Percentiles rank a stretch among this genome's conserved stretches.
Conservation (phyloP, 2,888 invertebrate genomes). For the Adelognathus sp. region DNA sequence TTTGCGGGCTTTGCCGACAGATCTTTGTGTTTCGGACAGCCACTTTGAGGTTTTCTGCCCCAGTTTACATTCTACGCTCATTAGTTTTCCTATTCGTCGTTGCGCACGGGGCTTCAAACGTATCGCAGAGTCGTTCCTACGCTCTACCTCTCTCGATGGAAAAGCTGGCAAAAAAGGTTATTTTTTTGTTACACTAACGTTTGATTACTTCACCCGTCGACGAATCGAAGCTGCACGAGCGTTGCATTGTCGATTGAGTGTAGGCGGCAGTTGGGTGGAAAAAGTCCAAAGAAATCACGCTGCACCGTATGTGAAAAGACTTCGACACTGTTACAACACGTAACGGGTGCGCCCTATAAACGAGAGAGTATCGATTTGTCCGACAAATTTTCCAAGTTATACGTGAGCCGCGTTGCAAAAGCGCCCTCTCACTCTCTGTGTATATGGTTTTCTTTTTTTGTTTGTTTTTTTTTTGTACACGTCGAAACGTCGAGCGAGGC, state of each 20-base stretch:
- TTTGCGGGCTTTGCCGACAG: too few relatives aligned
- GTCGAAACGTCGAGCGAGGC: neutral
- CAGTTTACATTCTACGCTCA: too few relatives aligned
- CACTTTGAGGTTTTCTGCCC: too few relatives aligned
- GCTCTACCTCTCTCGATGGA: neutral
- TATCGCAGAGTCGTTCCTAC: neutral
- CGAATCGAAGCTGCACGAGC: slow-evolving; percentile 4
- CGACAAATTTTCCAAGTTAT: slow-evolving; percentile 57
- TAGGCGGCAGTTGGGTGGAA: neutral
- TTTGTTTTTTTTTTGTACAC: slow-evolving; percentile 4
- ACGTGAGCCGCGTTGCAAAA: slow-evolving; percentile 51
- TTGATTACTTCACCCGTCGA: neutral
- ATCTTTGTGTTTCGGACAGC: too few relatives aligned
- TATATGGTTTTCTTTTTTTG: too few relatives aligned
- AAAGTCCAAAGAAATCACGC: slow-evolving; percentile 45
- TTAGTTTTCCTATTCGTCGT: neutral
- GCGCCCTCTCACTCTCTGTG: too few relatives aligned
- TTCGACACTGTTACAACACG: neutral
- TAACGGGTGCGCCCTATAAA: slow-evolving; percentile 1
- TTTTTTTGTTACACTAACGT: neutral
- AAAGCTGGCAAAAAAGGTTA: neutral
- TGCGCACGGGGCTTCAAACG: neutral
- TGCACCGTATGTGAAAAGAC: neutral
- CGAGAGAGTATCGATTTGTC: slow-evolving; percentile 56
- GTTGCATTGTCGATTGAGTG: neutral